A percentile compares a stretch with the other conserved stretches of the same genome.
Evolutionary conservation across 1,140 invertebrate genomes (phyloP).

Genomic region (Drosophila nasuta): DNA sequence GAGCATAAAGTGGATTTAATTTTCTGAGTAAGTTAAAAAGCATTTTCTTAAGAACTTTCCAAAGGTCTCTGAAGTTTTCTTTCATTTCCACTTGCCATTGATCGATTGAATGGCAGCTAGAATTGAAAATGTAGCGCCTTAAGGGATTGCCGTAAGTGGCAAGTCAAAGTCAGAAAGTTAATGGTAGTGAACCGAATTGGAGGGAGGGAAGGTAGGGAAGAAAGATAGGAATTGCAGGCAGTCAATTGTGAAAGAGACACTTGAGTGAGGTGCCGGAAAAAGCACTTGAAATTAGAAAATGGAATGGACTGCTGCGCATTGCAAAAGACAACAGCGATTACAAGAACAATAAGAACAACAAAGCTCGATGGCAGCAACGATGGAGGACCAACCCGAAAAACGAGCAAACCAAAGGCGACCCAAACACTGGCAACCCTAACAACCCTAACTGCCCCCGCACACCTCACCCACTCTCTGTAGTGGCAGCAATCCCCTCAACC

Average conservation of each 20-base stretch:
- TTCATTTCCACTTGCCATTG: slow-evolving; percentile 18
- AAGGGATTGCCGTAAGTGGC: slow-evolving; percentile 31
- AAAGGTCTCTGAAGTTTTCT: neutral
- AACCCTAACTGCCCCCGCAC: slow-evolving; percentile 7
- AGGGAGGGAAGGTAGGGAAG: neutral
- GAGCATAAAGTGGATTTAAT: neutral
- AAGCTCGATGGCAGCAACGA: slow-evolving; percentile 17
- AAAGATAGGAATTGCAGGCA: slow-evolving; percentile 2
- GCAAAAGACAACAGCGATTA: slow-evolving; percentile 68
- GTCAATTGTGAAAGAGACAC: slow-evolving; percentile 38
- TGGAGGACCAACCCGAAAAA: slow-evolving; percentile 38
- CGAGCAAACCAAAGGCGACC: slow-evolving; percentile 66
- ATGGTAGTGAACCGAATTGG: neutral
- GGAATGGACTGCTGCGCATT: slow-evolving; percentile 46
- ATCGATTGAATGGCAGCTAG: slow-evolving; percentile 26
- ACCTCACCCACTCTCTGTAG: neutral
- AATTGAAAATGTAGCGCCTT: slow-evolving; percentile 35
- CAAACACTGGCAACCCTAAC: slow-evolving; percentile 51
- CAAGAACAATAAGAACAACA: slow-evolving; percentile 7
- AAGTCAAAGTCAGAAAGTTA: slow-evolving; percentile 44
- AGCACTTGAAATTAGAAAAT: slow-evolving; percentile 76
- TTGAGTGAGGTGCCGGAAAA: slow-evolving; percentile 45
- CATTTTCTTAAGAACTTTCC: neutral
- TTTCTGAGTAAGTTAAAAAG: neutral
- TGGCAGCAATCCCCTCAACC: slow-evolving; percentile 40